A percentile compares a stretch with the other conserved stretches of the same genome.
These are phyloP conservation scores for Nycteola revayana DNA, from an alignment of 2,888 invertebrate genomes.

Conservation along the genomic window DNA sequence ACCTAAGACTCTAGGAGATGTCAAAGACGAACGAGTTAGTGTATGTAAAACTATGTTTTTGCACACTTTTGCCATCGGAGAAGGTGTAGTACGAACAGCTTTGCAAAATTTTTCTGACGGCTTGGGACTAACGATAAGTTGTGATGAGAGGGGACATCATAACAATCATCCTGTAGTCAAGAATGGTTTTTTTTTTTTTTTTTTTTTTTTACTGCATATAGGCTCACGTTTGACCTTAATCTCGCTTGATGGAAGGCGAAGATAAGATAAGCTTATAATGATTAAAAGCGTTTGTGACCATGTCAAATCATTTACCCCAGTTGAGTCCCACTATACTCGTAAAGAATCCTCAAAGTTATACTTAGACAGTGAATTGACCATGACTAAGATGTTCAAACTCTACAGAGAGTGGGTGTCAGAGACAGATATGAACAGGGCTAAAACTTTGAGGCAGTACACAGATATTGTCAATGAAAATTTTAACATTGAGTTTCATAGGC, in stretches of 20 bases:
- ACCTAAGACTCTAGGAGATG: neutral
- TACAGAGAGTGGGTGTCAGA: neutral
- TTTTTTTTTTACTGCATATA: too few relatives aligned
- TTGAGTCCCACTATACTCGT: conserved; percentile 3
- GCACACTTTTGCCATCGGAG: neutral
- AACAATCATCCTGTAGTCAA: neutral
- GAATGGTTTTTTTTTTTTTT: too few relatives aligned
- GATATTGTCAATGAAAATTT: conserved; percentile 1
- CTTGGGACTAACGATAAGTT: neutral
- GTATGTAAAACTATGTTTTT: neutral
- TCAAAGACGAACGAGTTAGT: neutral
- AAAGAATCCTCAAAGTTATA: neutral
- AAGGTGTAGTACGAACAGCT: neutral
- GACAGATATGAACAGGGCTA: neutral
- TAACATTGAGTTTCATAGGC: neutral
- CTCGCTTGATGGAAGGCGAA: too few relatives aligned
- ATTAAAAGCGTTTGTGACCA: conserved; percentile 1
- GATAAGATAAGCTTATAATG: neutral
- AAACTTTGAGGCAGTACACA: conserved; percentile 1
- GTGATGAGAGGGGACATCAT: neutral
- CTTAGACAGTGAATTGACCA: neutral
- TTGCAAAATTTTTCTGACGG: neutral
- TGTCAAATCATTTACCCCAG: conserved; percentile 1
- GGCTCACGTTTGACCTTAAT: too few relatives aligned
- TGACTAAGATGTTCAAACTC: neutral